Base-by-base conservation (phyloP, 2,797 vertebrate genomes). In the Hephaestus fuliginosus region DNA sequence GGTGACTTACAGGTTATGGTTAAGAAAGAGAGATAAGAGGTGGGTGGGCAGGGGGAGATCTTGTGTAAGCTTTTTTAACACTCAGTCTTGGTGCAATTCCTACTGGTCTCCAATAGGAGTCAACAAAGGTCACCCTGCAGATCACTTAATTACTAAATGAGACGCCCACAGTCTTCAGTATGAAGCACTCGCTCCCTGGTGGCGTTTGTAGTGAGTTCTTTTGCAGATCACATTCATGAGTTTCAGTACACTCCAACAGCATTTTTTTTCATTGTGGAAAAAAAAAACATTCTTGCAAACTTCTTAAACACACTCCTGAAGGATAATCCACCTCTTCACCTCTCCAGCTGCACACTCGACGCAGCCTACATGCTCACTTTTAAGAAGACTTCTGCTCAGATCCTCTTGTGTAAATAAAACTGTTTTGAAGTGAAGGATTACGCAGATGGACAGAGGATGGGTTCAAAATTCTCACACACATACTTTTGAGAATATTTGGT, bases 91-190 rank as follows among this genome's bases (percentile, higher is more conserved):
- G 4, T 56, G 70, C 36, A 58, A 12, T 57, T 58, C 39, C 8
- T 36, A 5, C 20, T 28, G 17, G 30, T 65, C 41, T 76, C 64
- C 64, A 61, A 60, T 7, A 70, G 60, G 74, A 80, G 55, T 66
- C 74, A 77, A 73, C 44, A 76, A 44, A 62, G 51, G 63, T 82
- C 70, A 76, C 0, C n/a, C 18, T 53, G 36, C 8, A 52, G 30
- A 58, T 41, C 13, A 28, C 20, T 56, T 56, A 11, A 71, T 65
- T 52, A 20, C 25, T 52, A 49, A 3, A 57, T 49, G 62, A 51
- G 7, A 46, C 1, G 12, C 18, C 18, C 49, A 0, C 72, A 73
- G 62, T 30, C 60, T 58, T 15, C 8, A 44, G 12, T 22, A 25
- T n/a, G 17, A 46, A 10, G 8, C 5, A 6, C 2, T 48, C 13